phyloP scores from a whole-genome alignment of 2,113 vertebrate species.

The Psophia crepitans region DNA sequence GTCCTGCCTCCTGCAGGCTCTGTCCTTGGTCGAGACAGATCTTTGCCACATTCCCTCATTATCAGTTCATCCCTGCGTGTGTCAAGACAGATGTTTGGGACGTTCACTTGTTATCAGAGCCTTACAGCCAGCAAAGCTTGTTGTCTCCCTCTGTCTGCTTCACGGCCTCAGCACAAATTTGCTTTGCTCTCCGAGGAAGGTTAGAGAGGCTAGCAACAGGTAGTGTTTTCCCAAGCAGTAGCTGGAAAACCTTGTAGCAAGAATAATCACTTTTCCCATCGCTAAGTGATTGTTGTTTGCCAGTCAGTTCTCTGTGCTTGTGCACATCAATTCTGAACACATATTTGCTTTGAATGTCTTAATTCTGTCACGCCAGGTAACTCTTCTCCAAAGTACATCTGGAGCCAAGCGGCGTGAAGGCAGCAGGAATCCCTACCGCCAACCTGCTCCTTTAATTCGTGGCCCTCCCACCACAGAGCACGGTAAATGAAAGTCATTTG shows the following conservation, averaged over 20 bases:
- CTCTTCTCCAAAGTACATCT: background rate
- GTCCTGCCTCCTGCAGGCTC: no score
- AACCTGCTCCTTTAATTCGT: background rate
- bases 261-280: background rate
- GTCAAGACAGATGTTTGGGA: no score
- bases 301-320: background rate
- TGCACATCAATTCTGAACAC: background rate
- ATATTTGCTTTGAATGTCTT: background rate
- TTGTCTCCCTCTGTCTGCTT: background rate
- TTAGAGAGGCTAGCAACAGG: background rate
- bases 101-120: no score
- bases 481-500: background rate
- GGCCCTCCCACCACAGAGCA: background rate
- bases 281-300: background rate
- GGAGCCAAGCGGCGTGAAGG: background rate
- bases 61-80: no score
- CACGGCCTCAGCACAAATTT: background rate
- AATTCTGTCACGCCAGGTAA: background rate
- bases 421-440: background rate
- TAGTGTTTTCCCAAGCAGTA: background rate
- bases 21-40: no score
- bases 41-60: no score
- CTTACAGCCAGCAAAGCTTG: background rate
- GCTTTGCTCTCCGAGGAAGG: background rate
- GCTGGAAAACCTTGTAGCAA: background rate